phyloP scores from a whole-genome alignment of 2,888 invertebrate genomes.

The Metacarcinus magister region DNA sequence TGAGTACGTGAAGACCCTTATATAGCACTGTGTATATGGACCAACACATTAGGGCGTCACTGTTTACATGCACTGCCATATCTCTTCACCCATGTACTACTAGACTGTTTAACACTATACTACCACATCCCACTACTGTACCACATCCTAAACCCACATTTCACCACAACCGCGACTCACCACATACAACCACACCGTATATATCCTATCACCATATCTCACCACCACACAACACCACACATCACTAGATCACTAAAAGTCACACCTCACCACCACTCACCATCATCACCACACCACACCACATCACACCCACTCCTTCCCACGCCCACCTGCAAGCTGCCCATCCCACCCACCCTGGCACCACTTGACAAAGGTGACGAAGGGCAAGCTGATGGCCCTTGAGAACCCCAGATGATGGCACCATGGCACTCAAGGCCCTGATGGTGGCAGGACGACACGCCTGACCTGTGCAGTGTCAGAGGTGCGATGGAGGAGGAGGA shows the following conservation, averaged over 20 bases:
- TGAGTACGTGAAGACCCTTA: too few relatives aligned
- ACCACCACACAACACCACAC: background rate
- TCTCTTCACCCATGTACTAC: too few relatives aligned
- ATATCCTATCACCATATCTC: background rate
- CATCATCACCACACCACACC: background rate
- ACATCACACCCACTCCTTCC: background rate
- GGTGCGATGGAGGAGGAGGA: background rate
- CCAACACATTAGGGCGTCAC: too few relatives aligned
- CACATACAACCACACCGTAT: background rate
- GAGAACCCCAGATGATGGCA: constrained; percentile 63
- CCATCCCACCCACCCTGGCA: background rate
- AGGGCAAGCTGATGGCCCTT: constrained; percentile 61
- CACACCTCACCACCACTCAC: background rate
- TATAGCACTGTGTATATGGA: too few relatives aligned
- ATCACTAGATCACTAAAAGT: background rate
- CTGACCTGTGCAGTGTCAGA: constrained; percentile 43
- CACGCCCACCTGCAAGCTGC: background rate
- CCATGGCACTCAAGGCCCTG: constrained; percentile 63
- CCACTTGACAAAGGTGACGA: constrained; percentile 58
- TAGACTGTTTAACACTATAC: too few relatives aligned
- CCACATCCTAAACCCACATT: background rate
- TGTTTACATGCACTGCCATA: too few relatives aligned
- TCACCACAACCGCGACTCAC: background rate
- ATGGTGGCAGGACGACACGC: constrained; percentile 61
- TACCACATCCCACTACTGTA: background rate